Evolutionary conservation across 2,888 invertebrate genomes (phyloP).

Genomic region (Torymus aiolomorphi): DNA sequence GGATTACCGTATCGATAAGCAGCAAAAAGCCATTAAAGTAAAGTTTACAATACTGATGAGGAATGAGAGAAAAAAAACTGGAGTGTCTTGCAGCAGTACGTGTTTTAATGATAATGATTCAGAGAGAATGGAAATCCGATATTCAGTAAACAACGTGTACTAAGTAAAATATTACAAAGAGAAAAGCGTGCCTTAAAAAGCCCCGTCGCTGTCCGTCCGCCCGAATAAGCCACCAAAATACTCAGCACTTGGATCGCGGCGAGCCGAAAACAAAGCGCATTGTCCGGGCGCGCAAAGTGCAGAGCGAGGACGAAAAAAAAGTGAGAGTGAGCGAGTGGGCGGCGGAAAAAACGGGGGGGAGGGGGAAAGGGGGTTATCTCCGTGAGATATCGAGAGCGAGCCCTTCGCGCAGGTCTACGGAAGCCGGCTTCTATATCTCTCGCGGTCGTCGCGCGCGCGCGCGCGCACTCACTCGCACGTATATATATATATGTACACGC

Average conservation of each 20-base stretch:
- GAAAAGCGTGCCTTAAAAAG: no score
- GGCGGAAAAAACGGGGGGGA: not conserved
- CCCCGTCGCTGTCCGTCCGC: no score
- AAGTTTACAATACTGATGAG: not conserved
- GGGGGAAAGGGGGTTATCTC: slow-evolving; percentile 30
- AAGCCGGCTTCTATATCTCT: slow-evolving; percentile 32
- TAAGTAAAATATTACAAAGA: no score
- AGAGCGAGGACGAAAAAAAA: not conserved
- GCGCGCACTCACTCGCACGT: no score
- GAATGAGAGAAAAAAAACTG: not conserved
- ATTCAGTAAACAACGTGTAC: no score
- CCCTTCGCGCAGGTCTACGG: slow-evolving; percentile 37
- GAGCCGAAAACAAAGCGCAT: not conserved
- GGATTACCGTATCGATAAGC: not conserved
- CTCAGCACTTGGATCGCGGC: not conserved
- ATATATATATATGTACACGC: not conserved
- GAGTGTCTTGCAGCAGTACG: no score
- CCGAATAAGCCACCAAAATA: no score
- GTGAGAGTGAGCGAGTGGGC: not conserved
- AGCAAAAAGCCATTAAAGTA: slow-evolving; percentile 9
- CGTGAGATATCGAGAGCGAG: slow-evolving; percentile 26
- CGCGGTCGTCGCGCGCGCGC: not conserved
- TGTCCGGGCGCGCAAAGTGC: not conserved
- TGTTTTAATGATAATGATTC: no score
- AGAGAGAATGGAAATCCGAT: no score